Evolutionary conservation across 2,888 invertebrate genomes (phyloP).

Genomic region (Encarsia formosa): DNA sequence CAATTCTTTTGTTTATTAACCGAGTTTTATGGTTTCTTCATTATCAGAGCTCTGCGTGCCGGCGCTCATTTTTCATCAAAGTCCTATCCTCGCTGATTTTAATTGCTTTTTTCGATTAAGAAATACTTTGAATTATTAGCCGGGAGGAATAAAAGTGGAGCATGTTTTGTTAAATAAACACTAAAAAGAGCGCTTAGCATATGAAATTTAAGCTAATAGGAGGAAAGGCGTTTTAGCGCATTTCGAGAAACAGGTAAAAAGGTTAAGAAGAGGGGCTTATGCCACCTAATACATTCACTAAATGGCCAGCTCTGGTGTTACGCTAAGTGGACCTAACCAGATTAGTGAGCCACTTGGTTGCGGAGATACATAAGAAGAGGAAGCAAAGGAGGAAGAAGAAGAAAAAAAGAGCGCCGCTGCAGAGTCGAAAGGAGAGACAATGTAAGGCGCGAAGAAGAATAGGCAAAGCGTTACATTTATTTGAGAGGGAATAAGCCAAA

Average conservation of each 20-base stretch:
- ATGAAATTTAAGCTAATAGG: no score
- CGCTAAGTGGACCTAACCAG: conserved; percentile 52
- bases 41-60: conserved; percentile 11
- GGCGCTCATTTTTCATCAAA: not conserved
- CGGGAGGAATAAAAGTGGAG: no score
- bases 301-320: no score
- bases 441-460: conserved; percentile 19
- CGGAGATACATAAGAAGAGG: conserved; percentile 9
- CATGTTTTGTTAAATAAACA: no score
- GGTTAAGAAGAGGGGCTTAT: not conserved
- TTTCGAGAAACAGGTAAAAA: conserved; percentile 39
- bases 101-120: no score
- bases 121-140: no score
- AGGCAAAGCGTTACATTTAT: conserved; percentile 9
- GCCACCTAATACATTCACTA: no score
- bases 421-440: not conserved
- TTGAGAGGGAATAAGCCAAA: no score
- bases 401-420: not conserved
- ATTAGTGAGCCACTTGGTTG: conserved; percentile 49
- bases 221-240: conserved; percentile 49
- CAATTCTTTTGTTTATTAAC: conserved; percentile 14
- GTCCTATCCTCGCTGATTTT: no score
- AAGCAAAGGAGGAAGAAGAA: not conserved
- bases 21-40: conserved; percentile 8
- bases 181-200: no score